phyloP scores from a whole-genome alignment of 2,113 vertebrate species.

The Erythrocebus patas region DNA sequence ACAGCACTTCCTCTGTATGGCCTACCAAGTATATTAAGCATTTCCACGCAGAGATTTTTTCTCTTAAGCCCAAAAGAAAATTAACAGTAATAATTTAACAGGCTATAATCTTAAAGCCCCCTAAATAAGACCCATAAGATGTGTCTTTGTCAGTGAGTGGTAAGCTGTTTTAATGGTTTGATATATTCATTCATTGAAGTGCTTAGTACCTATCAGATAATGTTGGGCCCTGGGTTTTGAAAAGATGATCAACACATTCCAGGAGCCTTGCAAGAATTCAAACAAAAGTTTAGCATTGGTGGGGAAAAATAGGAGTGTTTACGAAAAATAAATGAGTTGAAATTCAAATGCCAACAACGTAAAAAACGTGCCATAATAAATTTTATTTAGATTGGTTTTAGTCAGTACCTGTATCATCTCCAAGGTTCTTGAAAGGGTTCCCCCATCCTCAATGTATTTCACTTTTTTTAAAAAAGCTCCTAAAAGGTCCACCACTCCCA shows the following conservation, averaged over 20 bases:
- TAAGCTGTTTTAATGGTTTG: not conserved
- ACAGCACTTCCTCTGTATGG: not conserved
- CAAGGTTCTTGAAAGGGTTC: not conserved
- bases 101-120: not conserved
- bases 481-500: not conserved
- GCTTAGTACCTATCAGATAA: not conserved
- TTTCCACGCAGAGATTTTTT: not conserved
- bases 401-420: not conserved
- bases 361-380: not conserved
- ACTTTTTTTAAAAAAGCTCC: not conserved
- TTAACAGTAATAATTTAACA: not conserved
- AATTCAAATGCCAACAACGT: conserved; percentile 27
- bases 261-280: not conserved
- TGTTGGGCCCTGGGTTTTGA: not conserved
- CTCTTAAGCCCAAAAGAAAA: not conserved
- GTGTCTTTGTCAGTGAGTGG: not conserved
- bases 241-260: not conserved
- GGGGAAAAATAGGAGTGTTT: not conserved
- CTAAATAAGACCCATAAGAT: not conserved
- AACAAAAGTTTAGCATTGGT: not conserved
- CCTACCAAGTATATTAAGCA: not conserved
- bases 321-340: not conserved
- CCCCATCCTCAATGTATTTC: not conserved
- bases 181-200: not conserved
- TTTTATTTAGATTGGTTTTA: conserved; percentile 44